phyloP scores from a whole-genome alignment of 2,888 invertebrate genomes.

The Penaeus monodon region DNA sequence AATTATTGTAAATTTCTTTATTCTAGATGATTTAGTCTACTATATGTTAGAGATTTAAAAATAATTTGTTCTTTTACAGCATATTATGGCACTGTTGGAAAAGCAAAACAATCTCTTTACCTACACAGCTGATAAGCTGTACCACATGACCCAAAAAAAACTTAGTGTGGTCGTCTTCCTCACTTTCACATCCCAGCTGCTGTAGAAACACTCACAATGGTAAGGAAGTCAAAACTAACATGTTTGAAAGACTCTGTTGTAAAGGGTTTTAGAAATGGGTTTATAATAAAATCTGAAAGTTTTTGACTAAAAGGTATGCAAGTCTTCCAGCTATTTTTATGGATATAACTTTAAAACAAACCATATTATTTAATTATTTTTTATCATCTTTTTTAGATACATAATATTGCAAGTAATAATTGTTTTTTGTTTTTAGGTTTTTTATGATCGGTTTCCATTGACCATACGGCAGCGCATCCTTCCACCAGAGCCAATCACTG shows the following conservation, averaged over 20 bases:
- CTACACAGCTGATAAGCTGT: constrained; percentile 96
- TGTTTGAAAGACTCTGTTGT: background rate
- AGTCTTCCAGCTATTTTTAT: too few species aligned
- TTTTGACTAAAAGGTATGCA: background rate
- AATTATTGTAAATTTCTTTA: background rate
- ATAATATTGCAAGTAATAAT: too few species aligned
- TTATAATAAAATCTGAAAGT: background rate
- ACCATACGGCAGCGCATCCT: constrained; percentile 95
- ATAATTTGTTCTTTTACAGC: constrained; percentile 33
- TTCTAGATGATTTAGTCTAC: background rate
- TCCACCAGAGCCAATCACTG: constrained; percentile 91
- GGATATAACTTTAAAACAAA: too few species aligned
- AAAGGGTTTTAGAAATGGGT: too few species aligned
- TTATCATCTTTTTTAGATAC: too few species aligned
- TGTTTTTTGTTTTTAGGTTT: constrained; percentile 76
- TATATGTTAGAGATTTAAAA: background rate
- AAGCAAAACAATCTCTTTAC: constrained; percentile 96
- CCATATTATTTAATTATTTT: too few species aligned
- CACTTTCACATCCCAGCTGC: constrained; percentile 98
- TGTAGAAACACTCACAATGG: constrained; percentile 94
- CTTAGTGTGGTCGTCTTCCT: constrained; percentile 93
- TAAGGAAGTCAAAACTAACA: background rate
- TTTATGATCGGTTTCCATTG: constrained; percentile 91
- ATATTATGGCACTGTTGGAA: constrained; percentile 94
- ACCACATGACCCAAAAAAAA: constrained; percentile 95